Percentiles rank a stretch among this genome's conserved stretches.
Evolutionary conservation across 2,113 vertebrate species (phyloP).

Genomic region (Python bivittatus): DNA sequence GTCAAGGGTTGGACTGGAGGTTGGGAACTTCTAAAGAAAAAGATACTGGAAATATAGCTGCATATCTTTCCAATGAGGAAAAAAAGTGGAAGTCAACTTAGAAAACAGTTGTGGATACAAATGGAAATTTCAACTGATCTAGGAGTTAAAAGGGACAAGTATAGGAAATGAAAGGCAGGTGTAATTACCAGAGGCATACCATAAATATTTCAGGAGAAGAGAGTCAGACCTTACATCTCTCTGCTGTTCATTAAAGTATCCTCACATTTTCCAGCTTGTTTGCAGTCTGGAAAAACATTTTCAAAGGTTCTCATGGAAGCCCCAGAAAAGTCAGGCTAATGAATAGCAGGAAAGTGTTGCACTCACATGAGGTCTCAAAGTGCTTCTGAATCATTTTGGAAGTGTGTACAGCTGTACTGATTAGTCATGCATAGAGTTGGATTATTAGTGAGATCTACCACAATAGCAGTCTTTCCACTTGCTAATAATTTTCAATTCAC

Average conservation of each 20-base stretch:
- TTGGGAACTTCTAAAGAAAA: not conserved
- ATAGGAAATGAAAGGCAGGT: not conserved
- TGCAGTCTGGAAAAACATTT: not conserved
- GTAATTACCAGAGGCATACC: not conserved
- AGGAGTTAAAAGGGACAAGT: not conserved
- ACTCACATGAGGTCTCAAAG: not conserved
- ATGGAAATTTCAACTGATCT: not conserved
- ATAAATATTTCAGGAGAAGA: not conserved
- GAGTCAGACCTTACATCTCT: not conserved
- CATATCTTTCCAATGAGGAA: not conserved
- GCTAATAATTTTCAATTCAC: not conserved
- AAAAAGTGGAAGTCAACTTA: not conserved
- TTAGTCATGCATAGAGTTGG: not conserved
- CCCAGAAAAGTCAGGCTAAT: not conserved
- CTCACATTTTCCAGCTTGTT: not conserved
- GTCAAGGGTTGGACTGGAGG: not conserved
- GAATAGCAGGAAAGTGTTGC: not conserved
- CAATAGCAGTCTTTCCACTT: not conserved
- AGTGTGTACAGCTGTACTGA: not conserved
- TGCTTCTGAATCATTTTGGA: not conserved
- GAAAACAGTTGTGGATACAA: not conserved
- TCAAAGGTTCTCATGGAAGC: not conserved
- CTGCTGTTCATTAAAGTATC: not conserved
- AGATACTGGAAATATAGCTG: not conserved
- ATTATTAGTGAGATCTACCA: not conserved